These are phyloP conservation scores for Frankliniella fusca DNA, from an alignment of 2,888 invertebrate species.

Conservation along the genomic window DNA sequence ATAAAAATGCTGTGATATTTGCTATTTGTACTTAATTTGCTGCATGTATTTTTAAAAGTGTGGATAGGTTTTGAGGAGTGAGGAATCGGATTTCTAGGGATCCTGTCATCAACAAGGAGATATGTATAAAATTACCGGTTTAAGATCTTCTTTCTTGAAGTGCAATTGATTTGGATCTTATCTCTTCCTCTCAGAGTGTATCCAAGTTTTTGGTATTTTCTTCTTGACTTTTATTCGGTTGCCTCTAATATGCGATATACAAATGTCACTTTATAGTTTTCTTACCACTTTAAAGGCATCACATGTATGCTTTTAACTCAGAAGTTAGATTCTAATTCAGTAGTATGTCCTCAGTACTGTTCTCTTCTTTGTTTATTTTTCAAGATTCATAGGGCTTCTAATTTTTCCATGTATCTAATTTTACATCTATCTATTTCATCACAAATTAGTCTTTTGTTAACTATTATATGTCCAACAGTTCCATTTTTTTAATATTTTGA, in stretches of 20 bases:
- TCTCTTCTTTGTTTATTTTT: too few relatives aligned
- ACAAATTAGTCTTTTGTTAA: too few relatives aligned
- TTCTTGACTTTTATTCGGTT: not conserved
- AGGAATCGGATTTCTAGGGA: not conserved
- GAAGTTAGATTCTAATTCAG: too few relatives aligned
- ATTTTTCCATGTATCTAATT: too few relatives aligned
- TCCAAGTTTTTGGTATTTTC: not conserved
- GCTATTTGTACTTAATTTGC: slow-evolving; percentile 23
- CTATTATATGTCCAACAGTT: too few relatives aligned
- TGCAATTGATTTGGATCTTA: slow-evolving; percentile 3
- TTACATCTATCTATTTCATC: too few relatives aligned
- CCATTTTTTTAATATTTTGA: too few relatives aligned
- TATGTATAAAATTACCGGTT: not conserved
- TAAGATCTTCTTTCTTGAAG: not conserved
- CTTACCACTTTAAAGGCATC: not conserved
- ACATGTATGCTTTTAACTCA: not conserved
- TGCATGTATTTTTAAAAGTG: not conserved
- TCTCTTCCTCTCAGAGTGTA: not conserved
- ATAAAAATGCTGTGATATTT: slow-evolving; percentile 16
- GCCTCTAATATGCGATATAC: not conserved
- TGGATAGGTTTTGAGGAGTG: too few relatives aligned
- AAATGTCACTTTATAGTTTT: slow-evolving; percentile 4
- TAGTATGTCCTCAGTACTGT: too few relatives aligned
- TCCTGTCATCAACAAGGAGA: not conserved
- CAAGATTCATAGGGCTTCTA: too few relatives aligned